Conservation (phyloP, 2,888 invertebrate species). For the Nycteola revayana region DNA sequence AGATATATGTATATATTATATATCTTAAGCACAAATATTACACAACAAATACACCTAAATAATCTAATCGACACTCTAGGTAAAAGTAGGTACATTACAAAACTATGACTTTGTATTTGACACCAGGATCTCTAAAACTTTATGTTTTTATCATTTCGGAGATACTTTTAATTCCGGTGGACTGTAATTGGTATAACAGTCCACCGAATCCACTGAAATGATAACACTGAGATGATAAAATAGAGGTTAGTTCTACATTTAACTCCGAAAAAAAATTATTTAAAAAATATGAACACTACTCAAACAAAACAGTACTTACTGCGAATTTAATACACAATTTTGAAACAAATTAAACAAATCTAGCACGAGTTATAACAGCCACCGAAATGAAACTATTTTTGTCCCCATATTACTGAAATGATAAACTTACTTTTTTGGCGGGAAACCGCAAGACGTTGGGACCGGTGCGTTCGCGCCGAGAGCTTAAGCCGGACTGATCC, state of each 20-base stretch:
- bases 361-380: no score
- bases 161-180: no score
- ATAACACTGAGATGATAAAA: no score
- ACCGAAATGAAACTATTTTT: conserved; percentile 1
- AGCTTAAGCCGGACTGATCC: no score
- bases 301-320: no score
- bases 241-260: background rate
- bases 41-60: background rate
- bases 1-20: conserved; percentile 1
- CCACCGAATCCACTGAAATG: no score
- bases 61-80: background rate
- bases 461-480: background rate
- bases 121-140: background rate
- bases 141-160: no score
- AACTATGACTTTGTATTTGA: conserved; percentile 1
- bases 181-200: no score
- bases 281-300: no score
- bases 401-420: background rate
- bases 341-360: no score
- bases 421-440: no score
- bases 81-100: conserved; percentile 1
- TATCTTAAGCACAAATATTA: conserved; percentile 1
- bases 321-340: no score
- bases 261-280: background rate
- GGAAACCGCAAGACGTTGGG: background rate